Evolutionary conservation across 2,888 invertebrate species (phyloP), one percentile per base, ranked within the genome.

Genomic region (Lycophotia porphyrea): DNA sequence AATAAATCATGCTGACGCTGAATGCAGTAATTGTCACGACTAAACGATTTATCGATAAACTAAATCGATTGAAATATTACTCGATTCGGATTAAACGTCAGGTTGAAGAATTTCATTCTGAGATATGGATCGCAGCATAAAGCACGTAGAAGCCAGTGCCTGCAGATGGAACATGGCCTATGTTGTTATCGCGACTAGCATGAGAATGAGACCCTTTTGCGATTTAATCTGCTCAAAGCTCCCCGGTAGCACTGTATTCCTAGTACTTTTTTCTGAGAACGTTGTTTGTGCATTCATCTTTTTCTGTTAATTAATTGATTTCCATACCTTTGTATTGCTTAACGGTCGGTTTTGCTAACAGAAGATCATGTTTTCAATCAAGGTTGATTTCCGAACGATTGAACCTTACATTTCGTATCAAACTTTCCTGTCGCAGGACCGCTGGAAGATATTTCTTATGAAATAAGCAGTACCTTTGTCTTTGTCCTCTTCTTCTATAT

Each of bases 191-290:
- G 90, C 90, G 89, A 86, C 73, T 84, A 88, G 92, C 90, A 93
- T 91, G 90, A 89, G 90, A 92, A 93, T 90, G 90, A 92, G 91
- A 89, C 90, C 88, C 81, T 91, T 93, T 92, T 92, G 90, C 92
- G 93, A 94, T 94, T 90, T 92, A 92, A 94, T 94, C 93, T 92
- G 86, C 82, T 89, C 90, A 90, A 90, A 92, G 91, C 91, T 92
- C 86, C 88, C 82, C 85, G 82, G 86, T 87, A 86, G 76, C 81
- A 88, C 87, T 93, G 90, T 82, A 76, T 71, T 88, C 91, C 91
- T 92, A 82, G 91, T 94, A 91, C 75, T 87, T 90, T 82, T 90
- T 92, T 90, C 88, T 85, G 68, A 74, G 87, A 86, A 87, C 79
- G 85, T 84, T 80, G 79, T 86, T 72, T 63, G 61, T 70, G 49